Conservation (phyloP, 2,113 vertebrate species). For the Geococcyx californianus region DNA sequence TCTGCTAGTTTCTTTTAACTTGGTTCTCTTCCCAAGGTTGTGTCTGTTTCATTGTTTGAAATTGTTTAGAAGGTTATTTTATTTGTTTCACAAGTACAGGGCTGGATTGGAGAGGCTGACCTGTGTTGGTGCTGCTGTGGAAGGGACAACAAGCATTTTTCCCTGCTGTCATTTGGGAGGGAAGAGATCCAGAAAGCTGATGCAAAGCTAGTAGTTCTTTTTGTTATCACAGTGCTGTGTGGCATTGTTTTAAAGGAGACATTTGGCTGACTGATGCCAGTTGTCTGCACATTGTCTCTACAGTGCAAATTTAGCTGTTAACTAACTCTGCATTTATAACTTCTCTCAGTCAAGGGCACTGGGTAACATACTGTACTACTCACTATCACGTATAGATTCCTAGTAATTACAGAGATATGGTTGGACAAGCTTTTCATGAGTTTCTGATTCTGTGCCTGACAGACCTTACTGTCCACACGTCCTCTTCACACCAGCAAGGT, state of each 20-base stretch:
- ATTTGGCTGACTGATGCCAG: conserved; percentile 26
- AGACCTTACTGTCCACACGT: background rate
- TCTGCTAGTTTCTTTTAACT: background rate
- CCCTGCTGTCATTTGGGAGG: background rate
- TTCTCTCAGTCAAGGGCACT: background rate
- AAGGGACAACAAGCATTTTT: background rate
- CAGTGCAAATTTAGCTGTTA: background rate
- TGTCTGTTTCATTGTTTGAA: background rate
- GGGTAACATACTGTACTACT: background rate
- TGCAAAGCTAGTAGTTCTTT: conserved; percentile 32
- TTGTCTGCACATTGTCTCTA: conserved; percentile 22
- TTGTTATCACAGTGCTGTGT: conserved; percentile 11
- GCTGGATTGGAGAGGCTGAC: background rate
- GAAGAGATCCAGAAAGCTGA: background rate
- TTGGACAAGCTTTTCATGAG: background rate
- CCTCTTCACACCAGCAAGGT: background rate
- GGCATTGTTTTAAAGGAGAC: conserved; percentile 17
- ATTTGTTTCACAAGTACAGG: background rate
- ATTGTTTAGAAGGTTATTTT: background rate
- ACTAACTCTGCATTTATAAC: background rate
- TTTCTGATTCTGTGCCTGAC: background rate
- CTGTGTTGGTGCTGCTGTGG: background rate
- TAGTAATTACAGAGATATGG: background rate
- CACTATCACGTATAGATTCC: background rate
- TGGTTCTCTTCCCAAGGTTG: background rate